Evolutionary conservation across 1,140 invertebrate species (phyloP).

Genomic region (Halyomorpha halys): DNA sequence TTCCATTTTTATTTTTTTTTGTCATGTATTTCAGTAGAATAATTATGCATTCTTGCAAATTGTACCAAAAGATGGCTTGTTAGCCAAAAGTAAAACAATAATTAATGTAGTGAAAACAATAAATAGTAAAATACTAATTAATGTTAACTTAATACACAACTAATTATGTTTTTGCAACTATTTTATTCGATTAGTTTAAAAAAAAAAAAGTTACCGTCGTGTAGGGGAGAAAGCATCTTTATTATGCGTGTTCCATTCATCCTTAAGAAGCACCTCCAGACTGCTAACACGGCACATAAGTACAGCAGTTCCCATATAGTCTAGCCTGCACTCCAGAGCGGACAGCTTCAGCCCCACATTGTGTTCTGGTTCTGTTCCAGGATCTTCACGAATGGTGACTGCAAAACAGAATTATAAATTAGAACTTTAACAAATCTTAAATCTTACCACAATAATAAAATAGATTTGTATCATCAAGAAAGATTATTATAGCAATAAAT

Average conservation of each 20-base stretch:
- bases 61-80: too few relatives aligned
- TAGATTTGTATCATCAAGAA: background rate
- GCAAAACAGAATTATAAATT: conserved; percentile 26
- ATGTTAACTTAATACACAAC: too few relatives aligned
- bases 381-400: conserved; percentile 82
- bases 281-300: conserved; percentile 80
- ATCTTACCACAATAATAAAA: background rate
- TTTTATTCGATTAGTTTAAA: too few relatives aligned
- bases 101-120: too few relatives aligned
- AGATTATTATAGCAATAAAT: background rate
- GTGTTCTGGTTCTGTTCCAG: conserved; percentile 80
- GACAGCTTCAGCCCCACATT: conserved; percentile 71
- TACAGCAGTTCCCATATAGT: conserved; percentile 94
- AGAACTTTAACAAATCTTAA: background rate
- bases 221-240: conserved; percentile 45
- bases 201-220: conserved; percentile 35
- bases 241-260: conserved; percentile 59
- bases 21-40: too few relatives aligned
- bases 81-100: too few relatives aligned
- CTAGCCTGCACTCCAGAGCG: conserved; percentile 76
- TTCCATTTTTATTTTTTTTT: too few relatives aligned
- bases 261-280: conserved; percentile 64
- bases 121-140: too few relatives aligned
- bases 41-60: too few relatives aligned
- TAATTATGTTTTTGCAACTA: too few relatives aligned